phyloP scores from a whole-genome alignment of 2,797 vertebrate species.

The Lycodopsis pacificus region DNA sequence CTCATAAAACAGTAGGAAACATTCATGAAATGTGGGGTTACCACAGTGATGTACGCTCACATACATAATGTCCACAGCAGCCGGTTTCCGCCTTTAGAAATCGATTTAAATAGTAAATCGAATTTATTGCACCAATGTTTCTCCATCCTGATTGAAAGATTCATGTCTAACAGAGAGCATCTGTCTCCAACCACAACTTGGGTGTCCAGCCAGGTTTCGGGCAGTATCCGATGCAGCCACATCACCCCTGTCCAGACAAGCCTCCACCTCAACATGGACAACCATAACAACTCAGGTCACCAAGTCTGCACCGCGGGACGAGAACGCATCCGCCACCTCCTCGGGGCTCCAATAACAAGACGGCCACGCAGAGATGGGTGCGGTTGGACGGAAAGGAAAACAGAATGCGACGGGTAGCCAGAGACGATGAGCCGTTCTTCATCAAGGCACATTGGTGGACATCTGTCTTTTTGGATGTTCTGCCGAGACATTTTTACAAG shows the following conservation, averaged over 20 bases:
- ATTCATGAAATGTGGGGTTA: background rate
- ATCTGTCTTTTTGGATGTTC: constrained; percentile 51
- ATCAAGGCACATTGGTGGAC: constrained; percentile 32
- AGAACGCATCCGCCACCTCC: background rate
- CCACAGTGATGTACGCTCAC: background rate
- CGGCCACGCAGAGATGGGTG: constrained; percentile 13
- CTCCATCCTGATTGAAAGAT: background rate
- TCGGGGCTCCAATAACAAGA: constrained; percentile 45
- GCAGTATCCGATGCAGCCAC: constrained; percentile 18
- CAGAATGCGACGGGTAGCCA: constrained; percentile 15
- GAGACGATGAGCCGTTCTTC: constrained; percentile 33
- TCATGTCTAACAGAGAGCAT: constrained; percentile 24
- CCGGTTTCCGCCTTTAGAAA: background rate
- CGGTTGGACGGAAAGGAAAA: constrained; percentile 35
- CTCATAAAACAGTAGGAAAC: constrained; percentile 5
- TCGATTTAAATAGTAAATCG: background rate
- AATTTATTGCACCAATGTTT: no score
- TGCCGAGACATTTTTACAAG: constrained; percentile 55
- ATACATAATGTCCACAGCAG: background rate
- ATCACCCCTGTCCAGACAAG: constrained; percentile 24
- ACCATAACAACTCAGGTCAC: constrained; percentile 27
- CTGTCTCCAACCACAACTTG: constrained; percentile 41
- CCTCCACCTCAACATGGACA: constrained; percentile 26
- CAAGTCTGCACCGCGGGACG: constrained; percentile 8
- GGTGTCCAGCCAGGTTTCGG: constrained; percentile 39